Evolutionary conservation across 1,140 invertebrate species (phyloP), one percentile per base, ranked within the genome.

Genomic region (Acromyrmex echinatior): DNA sequence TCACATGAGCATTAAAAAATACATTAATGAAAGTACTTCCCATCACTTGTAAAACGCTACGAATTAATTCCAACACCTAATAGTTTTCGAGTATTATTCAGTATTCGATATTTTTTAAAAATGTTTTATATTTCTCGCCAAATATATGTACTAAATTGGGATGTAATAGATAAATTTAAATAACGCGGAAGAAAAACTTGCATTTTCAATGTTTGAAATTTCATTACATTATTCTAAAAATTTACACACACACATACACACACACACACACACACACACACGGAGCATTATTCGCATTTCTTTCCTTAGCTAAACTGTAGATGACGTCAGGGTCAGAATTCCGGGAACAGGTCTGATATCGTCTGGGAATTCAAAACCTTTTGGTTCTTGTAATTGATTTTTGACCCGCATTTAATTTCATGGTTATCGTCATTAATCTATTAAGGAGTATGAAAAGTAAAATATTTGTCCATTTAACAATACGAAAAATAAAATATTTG

Each of bases 291-390:
- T 18, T 80, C 14, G n/a, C 9, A 14, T n/a, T 56, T 80, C 10
- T n/a, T 65, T 70, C 31, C 16, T 4, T 53, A 68, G 9, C n/a
- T 80, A 68, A 68, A 4, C n/a, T 49, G 21, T 21, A 70, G 65
- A 70, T 70, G 63, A 80, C n/a, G 63, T 70, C 49, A 80, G 65
- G 49, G 31, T 70, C 9, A 21, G 21, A 53, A 45, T 80, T 80
- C 65, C 21, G 2, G 5, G 65, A 68, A 80, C 7, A 25, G 4
- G 6, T 18, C 45, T 53, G 18, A 28, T 31, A 56, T 12, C n/a
- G n/a, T 76, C 73, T 76, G 60, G 16, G 39, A 70, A 80, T 80
- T 80, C 62, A 56, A 68, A 80, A 56, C n/a, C 31, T 25, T 3
- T 25, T 12, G 12, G 39, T 21, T 68, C 12, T 68, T 21, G 0